Evolutionary conservation across 2,797 vertebrate species (phyloP), one percentile per base, ranked within the genome.

Genomic region (Silurus lanzhouensis): DNA sequence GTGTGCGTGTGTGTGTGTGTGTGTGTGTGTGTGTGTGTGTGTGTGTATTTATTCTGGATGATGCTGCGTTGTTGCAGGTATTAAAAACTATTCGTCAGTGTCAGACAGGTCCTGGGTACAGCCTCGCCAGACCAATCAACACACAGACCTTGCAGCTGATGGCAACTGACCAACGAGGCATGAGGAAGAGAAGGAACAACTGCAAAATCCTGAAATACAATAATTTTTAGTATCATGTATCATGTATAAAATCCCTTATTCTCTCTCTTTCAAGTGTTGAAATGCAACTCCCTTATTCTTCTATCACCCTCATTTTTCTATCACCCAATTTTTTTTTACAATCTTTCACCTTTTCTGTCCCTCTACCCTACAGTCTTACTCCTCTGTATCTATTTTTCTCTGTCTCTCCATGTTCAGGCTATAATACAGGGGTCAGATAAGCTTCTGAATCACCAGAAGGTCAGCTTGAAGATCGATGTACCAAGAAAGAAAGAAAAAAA

Each of bases 371-470:
- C 76, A 78, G 52, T 79, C 61, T 79, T 46, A 19, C 71, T 78
- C 25, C 46, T 77, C 57, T 76, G 48, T 78, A 48, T 63, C 90
- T 87, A 86, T 91, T 89, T 90, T 92, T 92, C 90, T 93, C 93
- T 90, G 89, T 93, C 91, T 67, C 20, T 83, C 88, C 84, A 83
- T 90, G 95, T 94, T 91, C 89, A 87, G 92, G 95, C 95, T 95
- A 94, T 97, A 96, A 96, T 96, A 96, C 95, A 92, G 95, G 95
- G 96, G 96, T 96, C 96, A 97, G 96, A 96, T 96, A 96, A 96
- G 96, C 96, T 96, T 92, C 93, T 94, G 93, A 95, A 96, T 96
- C 94, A 96, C 91, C 90, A 93, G 96, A 97, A 97, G 97, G 97
- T 98, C 97, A 97, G 95, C 90, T 89, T 17, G 91, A 92, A 94